phyloP scores from a whole-genome alignment of 1,140 invertebrate species.

The Amphibalanus amphitrite region DNA sequence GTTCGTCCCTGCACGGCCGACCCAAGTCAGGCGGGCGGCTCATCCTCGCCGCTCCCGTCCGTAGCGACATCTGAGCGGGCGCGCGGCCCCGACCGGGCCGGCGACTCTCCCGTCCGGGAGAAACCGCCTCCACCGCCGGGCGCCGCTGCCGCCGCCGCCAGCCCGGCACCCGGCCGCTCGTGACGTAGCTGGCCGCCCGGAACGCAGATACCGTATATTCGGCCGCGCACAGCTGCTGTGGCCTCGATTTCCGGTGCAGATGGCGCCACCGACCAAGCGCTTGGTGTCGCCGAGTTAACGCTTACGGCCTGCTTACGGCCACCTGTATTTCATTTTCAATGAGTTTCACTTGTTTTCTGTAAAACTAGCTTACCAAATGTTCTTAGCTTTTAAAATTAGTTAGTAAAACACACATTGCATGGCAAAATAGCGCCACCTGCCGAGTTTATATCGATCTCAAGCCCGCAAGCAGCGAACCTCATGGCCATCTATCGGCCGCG shows the following conservation, averaged over 20 bases:
- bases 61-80: too few relatives aligned
- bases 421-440: background rate
- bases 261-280: background rate
- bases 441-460: background rate
- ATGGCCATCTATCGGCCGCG: background rate
- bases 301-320: too few relatives aligned
- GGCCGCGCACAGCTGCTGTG: background rate
- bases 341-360: too few relatives aligned
- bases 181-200: background rate
- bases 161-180: background rate
- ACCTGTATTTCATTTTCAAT: background rate
- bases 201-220: background rate
- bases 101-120: too few relatives aligned
- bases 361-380: too few relatives aligned
- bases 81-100: too few relatives aligned
- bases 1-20: too few relatives aligned
- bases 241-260: constrained; percentile 1
- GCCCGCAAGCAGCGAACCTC: background rate
- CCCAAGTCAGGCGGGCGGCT: too few relatives aligned
- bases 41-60: too few relatives aligned
- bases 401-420: background rate
- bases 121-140: too few relatives aligned
- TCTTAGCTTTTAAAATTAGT: background rate
- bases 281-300: background rate
- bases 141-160: too few relatives aligned